phyloP scores from a whole-genome alignment of 2,113 vertebrate species.

The Fulmarus glacialis region DNA sequence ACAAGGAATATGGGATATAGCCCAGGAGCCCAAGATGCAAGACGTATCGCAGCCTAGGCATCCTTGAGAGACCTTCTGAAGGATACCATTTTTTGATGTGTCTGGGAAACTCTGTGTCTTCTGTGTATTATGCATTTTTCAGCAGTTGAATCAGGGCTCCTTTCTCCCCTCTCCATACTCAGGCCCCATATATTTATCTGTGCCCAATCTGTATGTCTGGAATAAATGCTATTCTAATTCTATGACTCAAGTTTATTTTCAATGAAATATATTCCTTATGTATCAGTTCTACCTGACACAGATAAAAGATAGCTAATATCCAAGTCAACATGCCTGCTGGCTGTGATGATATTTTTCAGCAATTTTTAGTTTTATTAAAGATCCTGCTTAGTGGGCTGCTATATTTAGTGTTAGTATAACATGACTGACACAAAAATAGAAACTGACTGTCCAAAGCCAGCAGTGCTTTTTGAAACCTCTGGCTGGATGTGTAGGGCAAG shows the following conservation, averaged over 20 bases:
- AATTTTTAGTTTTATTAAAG: not conserved
- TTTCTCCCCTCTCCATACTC: not conserved
- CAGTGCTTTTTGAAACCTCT: not conserved
- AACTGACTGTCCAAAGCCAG: not conserved
- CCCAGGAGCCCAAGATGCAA: rapidly evolving
- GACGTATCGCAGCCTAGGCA: not conserved
- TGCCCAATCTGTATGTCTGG: not conserved
- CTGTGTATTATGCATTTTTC: not conserved
- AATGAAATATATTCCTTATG: not conserved
- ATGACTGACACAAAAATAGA: not conserved
- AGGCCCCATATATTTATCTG: not conserved
- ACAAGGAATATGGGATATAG: not conserved
- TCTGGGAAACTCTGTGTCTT: not conserved
- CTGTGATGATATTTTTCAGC: not conserved
- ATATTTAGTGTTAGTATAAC: not conserved
- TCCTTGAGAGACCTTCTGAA: not conserved
- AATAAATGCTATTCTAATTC: not conserved
- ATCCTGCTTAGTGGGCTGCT: rapidly evolving
- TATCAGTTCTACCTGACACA: not conserved
- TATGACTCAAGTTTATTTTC: not conserved
- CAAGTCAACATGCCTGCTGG: not conserved
- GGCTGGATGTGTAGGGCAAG: not conserved
- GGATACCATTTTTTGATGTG: not conserved
- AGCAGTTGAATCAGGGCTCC: not conserved
- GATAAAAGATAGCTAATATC: not conserved